Conservation (phyloP, 2,113 vertebrate genomes). For the Salvelinus sp. region DNA sequence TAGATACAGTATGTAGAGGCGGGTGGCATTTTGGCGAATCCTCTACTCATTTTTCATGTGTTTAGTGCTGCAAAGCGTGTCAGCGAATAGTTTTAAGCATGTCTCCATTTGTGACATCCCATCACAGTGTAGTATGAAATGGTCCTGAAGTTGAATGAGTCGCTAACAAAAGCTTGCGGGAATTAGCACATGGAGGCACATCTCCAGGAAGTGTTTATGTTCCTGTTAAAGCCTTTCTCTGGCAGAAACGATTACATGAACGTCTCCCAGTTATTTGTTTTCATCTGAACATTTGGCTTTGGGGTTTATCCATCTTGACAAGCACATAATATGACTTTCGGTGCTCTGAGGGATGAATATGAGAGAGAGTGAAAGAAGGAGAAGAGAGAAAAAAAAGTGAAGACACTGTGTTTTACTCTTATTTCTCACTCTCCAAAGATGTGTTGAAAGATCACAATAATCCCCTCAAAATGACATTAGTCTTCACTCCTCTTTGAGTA, state of each 20-base stretch:
- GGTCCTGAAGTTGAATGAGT: conserved; percentile 78
- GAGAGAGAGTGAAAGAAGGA: conserved; percentile 55
- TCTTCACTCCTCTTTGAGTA: conserved; percentile 68
- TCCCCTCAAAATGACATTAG: conserved; percentile 67
- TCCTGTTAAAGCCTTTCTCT: conserved; percentile 78
- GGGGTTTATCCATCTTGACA: conserved; percentile 78
- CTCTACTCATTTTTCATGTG: conserved; percentile 50
- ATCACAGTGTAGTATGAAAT: conserved; percentile 72
- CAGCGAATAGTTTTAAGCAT: conserved; percentile 72
- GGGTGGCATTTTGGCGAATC: conserved; percentile 57
- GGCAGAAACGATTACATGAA: conserved; percentile 79
- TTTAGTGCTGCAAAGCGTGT: conserved; percentile 60
- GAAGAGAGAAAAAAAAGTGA: conserved; percentile 64
- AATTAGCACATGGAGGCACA: conserved; percentile 74
- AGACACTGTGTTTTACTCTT: conserved; percentile 66
- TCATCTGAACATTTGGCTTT: conserved; percentile 76
- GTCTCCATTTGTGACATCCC: conserved; percentile 69
- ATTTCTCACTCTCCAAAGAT: conserved; percentile 67
- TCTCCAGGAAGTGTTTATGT: conserved; percentile 78
- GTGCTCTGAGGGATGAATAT: conserved; percentile 56
- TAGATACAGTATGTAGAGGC: background rate
- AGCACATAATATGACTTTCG: conserved; percentile 76
- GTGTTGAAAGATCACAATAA: conserved; percentile 76
- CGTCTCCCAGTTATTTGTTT: conserved; percentile 76
- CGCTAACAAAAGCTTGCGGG: conserved; percentile 74